phyloP scores from a whole-genome alignment of 2,888 invertebrate genomes.

The Aproaerema taeniolella region DNA sequence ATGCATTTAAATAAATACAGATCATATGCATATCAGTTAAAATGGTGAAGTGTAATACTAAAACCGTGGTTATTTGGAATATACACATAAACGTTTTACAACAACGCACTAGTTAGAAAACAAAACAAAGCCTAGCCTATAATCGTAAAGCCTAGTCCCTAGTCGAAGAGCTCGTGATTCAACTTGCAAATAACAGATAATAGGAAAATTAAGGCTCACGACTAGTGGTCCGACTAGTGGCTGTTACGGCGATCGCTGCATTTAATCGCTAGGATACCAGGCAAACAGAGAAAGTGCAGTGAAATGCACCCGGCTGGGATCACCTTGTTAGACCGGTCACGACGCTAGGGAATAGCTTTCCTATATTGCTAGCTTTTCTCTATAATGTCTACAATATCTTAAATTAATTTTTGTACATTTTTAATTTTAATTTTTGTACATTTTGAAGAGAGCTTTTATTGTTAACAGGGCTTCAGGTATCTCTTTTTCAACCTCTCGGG shows the following conservation, averaged over 20 bases:
- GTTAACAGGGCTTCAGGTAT: too few relatives aligned
- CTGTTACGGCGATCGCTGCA: conserved; percentile 23
- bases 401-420: background rate
- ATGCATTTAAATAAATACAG: too few relatives aligned
- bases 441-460: too few relatives aligned
- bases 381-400: background rate
- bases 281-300: conserved; percentile 42
- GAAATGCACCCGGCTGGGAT: conserved; percentile 30
- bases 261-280: conserved; percentile 28
- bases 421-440: background rate
- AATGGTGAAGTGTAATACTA: too few relatives aligned
- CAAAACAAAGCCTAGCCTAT: too few relatives aligned
- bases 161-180: too few relatives aligned
- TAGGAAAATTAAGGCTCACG: conserved; percentile 8
- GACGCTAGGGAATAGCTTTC: conserved; percentile 39
- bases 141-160: too few relatives aligned
- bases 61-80: too few relatives aligned
- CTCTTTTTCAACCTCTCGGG: too few relatives aligned
- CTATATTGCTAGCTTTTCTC: conserved; percentile 14
- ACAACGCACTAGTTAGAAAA: too few relatives aligned
- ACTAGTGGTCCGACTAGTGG: background rate
- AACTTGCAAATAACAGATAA: conserved; percentile 9
- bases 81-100: too few relatives aligned
- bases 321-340: conserved; percentile 44
- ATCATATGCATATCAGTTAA: too few relatives aligned